Evolutionary conservation across 2,113 vertebrate species (phyloP).

Genomic region (Phyllostomus discolor): DNA sequence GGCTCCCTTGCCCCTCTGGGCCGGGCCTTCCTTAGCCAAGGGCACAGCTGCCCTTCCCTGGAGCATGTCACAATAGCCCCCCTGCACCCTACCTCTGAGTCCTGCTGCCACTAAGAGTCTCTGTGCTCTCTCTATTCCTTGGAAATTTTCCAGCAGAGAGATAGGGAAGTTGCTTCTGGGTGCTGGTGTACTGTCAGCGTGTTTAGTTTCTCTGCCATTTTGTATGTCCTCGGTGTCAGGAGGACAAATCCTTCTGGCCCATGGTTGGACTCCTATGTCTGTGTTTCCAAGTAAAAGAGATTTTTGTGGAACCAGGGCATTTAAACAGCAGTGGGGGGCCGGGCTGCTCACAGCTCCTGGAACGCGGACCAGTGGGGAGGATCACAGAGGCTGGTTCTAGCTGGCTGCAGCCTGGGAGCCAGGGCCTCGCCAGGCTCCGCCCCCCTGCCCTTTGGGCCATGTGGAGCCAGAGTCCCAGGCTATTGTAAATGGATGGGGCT

Average conservation of each 20-base stretch:
- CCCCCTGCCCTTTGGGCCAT: accelerated
- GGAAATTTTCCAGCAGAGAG: neutral
- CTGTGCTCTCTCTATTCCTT: neutral
- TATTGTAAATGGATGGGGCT: neutral
- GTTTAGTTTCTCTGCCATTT: neutral
- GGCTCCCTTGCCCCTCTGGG: slow-evolving; percentile 27
- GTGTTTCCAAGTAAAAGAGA: neutral
- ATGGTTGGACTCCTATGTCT: neutral
- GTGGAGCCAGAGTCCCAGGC: neutral
- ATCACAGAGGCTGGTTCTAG: neutral
- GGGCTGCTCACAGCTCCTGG: neutral
- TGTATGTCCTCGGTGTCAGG: neutral
- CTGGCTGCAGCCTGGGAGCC: neutral
- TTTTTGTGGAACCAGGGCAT: neutral
- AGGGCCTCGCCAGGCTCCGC: too few relatives aligned
- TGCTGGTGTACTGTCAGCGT: accelerated
- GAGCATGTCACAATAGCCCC: slow-evolving; percentile 63
- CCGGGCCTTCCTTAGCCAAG: neutral
- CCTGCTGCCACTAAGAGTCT: neutral
- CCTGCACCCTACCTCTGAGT: neutral
- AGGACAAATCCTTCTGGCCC: neutral
- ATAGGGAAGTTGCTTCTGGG: neutral
- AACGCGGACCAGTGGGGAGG: neutral
- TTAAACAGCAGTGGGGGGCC: neutral
- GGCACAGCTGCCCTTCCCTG: neutral